Conservation (phyloP, 2,113 vertebrate species). For the Coregonus clupeaformis region DNA sequence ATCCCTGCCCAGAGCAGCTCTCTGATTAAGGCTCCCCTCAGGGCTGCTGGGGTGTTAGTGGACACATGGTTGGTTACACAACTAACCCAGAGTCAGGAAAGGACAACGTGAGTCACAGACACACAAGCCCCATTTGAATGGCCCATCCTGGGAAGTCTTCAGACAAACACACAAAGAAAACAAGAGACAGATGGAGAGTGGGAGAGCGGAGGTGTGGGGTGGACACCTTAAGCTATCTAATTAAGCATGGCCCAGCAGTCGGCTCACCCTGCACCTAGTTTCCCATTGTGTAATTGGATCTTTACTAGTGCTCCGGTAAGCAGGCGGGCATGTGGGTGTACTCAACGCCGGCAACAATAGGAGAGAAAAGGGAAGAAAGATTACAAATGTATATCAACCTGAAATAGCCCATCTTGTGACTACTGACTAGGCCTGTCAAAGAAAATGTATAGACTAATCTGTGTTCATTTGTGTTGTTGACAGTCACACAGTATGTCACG, state of each 20-base stretch:
- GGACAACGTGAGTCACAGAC: not conserved
- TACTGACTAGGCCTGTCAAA: too few relatives aligned
- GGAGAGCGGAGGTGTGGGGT: not conserved
- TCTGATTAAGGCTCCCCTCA: constrained; percentile 4
- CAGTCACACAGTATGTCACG: too few relatives aligned
- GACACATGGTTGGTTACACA: not conserved
- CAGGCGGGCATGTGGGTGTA: too few relatives aligned
- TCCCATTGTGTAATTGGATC: constrained; percentile 2
- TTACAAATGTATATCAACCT: too few relatives aligned
- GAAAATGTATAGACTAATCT: too few relatives aligned
- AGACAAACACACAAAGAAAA: too few relatives aligned
- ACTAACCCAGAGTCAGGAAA: not conserved
- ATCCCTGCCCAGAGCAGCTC: not conserved
- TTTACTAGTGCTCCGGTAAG: not conserved
- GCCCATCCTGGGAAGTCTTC: too few relatives aligned
- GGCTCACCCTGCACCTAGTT: not conserved
- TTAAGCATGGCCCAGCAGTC: not conserved
- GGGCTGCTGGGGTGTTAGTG: not conserved
- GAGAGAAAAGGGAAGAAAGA: not conserved
- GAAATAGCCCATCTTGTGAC: too few relatives aligned
- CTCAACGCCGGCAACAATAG: not conserved
- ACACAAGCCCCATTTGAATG: not conserved
- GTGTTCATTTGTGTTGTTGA: too few relatives aligned
- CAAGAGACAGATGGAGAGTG: not conserved
- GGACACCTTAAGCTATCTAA: not conserved